phyloP scores from a whole-genome alignment of 2,797 vertebrate species.

The Cygnus olor region DNA sequence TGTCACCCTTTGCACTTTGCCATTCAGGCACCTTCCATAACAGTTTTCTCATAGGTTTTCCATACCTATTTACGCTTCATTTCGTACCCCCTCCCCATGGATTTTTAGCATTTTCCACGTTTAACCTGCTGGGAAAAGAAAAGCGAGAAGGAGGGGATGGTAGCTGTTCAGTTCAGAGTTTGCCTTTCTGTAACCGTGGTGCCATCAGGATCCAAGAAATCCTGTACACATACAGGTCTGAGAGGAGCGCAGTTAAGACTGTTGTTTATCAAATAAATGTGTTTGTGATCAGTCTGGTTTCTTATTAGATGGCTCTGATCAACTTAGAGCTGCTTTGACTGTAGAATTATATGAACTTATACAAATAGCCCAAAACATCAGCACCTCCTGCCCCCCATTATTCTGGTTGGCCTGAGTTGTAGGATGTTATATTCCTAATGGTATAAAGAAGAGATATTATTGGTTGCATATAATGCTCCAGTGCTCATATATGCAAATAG shows the following conservation, averaged over 20 bases:
- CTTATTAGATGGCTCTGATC: neutral
- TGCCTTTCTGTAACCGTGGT: neutral
- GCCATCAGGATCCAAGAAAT: slow-evolving; percentile 7
- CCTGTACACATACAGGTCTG: neutral
- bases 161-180: slow-evolving; percentile 1
- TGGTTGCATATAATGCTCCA: neutral
- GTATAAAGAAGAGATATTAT: slow-evolving; percentile 38
- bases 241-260: neutral
- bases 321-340: slow-evolving; percentile 39
- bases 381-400: slow-evolving; percentile 30
- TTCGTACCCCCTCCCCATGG: slow-evolving; percentile 45
- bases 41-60: slow-evolving; percentile 28
- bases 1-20: slow-evolving; percentile 58
- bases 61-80: slow-evolving; percentile 54
- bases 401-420: slow-evolving; percentile 46
- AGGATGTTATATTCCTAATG: slow-evolving; percentile 20
- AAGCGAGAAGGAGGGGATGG: slow-evolving; percentile 39
- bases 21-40: slow-evolving; percentile 40
- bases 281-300: neutral
- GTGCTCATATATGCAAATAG: slow-evolving; percentile 33
- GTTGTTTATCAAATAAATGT: neutral
- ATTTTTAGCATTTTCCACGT: slow-evolving; percentile 41
- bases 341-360: slow-evolving; percentile 15
- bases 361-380: slow-evolving; percentile 37
- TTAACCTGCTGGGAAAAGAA: slow-evolving; percentile 46